Base-by-base conservation (phyloP, 2,888 invertebrate genomes). In the Lasioglossum villosulum region DNA sequence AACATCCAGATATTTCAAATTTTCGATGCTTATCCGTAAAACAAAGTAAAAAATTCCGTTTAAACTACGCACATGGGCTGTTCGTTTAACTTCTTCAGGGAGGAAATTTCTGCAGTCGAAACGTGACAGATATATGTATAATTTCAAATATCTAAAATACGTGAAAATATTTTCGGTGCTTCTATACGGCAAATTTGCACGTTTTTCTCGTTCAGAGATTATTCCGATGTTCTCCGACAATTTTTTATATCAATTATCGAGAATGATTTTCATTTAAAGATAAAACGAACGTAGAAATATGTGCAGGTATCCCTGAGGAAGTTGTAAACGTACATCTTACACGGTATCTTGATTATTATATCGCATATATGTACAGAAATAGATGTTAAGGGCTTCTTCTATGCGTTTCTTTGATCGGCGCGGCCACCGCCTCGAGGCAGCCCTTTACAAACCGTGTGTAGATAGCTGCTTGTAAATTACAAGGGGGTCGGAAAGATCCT, bases 41-140 rank as follows among this genome's bases (percentile, higher is more conserved):
- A 81, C 59, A 75, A 87, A 84, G 86, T 86, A 83, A 86, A 84
- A 84, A 86, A 84, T 81, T 68, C 27, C 19, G 42, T 70, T 74
- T 79, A 77, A 66, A 78, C 80, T 78, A 86, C 74, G 4, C 42
- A 63, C 71, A 79, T 19, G 19, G 42, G n/a, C 16, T 82, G 42
- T 23, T 52, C 23, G 16, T 56, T 80, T 86, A 56, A 56, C 56
- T 4, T 56, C n/a, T 56, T 56, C 56, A n/a, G 56, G 56, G 56
- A 56, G 12, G n/a, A n/a, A 56, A 23, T n/a, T n/a, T 56, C 56
- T 56, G 12, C 12, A 56, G 12, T 56, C 23, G n/a, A 56, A 56
- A 56, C n/a, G 10, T 10, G 8, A 5, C 37, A 37, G n/a, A n/a
- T n/a, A n/a, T n/a, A n/a, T n/a, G n/a, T n/a, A n/a, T n/a, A n/a